These are phyloP conservation scores for Pygocentrus nattereri DNA, from an alignment of 2,797 vertebrate species.

Conservation along the genomic window DNA sequence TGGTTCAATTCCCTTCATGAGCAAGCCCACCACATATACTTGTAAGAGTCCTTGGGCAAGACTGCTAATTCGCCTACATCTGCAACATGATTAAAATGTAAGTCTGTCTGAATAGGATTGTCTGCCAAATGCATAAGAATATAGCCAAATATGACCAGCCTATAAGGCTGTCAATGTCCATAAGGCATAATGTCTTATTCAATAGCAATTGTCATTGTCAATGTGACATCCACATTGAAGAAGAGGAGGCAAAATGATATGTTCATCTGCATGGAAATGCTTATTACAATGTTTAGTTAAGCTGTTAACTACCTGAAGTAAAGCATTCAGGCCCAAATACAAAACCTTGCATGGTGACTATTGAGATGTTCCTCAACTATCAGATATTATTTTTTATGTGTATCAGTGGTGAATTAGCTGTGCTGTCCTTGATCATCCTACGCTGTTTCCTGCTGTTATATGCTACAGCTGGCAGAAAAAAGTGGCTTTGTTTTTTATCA, in stretches of 20 bases:
- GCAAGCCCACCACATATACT: too few species aligned
- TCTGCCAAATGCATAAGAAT: neutral
- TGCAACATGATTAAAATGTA: too few species aligned
- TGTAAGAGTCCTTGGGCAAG: too few species aligned
- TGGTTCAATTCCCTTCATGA: too few species aligned
- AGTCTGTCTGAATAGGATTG: too few species aligned
- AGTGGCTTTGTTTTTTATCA: constrained; percentile 15
- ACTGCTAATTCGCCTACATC: too few species aligned
- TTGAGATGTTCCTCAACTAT: neutral
- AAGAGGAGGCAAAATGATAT: neutral
- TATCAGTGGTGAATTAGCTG: neutral
- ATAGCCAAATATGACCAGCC: neutral
- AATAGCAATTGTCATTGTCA: neutral
- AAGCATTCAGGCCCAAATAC: neutral
- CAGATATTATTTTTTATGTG: neutral
- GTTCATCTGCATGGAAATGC: too few species aligned
- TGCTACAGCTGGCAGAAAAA: constrained; percentile 4
- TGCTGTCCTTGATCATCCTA: neutral
- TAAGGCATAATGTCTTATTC: neutral
- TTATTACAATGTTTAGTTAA: neutral
- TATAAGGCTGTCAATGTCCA: too few species aligned
- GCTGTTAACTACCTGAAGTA: neutral
- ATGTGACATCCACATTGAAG: neutral
- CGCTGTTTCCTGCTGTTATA: neutral
- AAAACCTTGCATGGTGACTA: neutral